Conservation (phyloP, 2,113 vertebrate genomes). For the Prionailurus viverrinus region DNA sequence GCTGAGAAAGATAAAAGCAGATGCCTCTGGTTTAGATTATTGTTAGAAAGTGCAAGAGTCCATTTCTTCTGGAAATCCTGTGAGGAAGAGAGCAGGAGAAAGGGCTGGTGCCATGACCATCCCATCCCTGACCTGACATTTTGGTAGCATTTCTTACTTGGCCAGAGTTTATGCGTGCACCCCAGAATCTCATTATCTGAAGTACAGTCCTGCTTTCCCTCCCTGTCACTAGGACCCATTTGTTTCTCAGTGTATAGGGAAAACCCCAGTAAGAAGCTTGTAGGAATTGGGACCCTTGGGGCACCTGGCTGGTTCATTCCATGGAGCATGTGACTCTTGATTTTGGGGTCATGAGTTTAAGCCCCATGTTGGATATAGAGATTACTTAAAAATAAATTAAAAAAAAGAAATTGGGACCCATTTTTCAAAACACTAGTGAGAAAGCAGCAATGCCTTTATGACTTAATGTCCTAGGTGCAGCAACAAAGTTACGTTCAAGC, state of each 20-base stretch:
- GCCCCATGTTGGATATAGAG: too few relatives aligned
- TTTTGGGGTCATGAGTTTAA: too few relatives aligned
- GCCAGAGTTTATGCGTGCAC: not conserved
- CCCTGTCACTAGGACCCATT: not conserved
- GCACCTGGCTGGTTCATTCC: too few relatives aligned
- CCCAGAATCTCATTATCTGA: not conserved
- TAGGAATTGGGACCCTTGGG: not conserved
- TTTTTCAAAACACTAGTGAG: not conserved
- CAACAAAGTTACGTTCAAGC: not conserved
- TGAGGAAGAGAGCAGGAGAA: not conserved
- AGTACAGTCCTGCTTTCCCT: not conserved
- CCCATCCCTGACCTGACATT: not conserved
- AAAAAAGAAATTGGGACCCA: not conserved
- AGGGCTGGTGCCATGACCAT: not conserved
- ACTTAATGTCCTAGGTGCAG: not conserved
- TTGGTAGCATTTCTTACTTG: not conserved
- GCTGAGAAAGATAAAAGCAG: conserved; percentile 71
- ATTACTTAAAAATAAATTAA: too few relatives aligned
- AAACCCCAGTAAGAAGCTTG: not conserved
- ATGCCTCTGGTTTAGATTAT: conserved; percentile 68
- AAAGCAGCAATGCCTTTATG: not conserved
- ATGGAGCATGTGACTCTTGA: too few relatives aligned
- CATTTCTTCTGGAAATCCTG: conserved; percentile 36
- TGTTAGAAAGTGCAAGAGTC: conserved; percentile 64
- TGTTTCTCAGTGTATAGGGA: not conserved